These are phyloP conservation scores for Ginglymostoma cirratum DNA, from an alignment of 2,113 vertebrate species.

Conservation along the genomic window DNA sequence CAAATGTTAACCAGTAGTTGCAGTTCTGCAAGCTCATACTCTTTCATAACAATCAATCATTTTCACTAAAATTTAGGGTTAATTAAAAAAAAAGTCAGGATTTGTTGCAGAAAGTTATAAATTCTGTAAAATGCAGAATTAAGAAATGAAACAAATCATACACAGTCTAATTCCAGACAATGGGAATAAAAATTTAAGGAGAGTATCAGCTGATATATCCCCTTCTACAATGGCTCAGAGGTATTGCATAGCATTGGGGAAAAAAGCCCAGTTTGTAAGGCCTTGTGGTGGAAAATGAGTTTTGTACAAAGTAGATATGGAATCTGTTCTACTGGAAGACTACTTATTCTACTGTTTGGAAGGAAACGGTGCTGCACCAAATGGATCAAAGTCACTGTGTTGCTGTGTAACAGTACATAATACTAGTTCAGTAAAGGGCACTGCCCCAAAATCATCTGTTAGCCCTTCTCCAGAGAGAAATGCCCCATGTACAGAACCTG, in stretches of 20 bases:
- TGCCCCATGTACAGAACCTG: conserved; percentile 58
- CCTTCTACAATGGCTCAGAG: conserved; percentile 44
- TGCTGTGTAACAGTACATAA: conserved; percentile 55
- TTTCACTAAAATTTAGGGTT: neutral
- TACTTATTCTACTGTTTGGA: conserved; percentile 73
- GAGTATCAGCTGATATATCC: conserved; percentile 12
- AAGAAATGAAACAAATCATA: neutral
- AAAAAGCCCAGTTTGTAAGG: conserved; percentile 60
- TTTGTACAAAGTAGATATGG: conserved; percentile 22
- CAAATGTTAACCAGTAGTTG: neutral
- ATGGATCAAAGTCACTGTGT: conserved; percentile 80
- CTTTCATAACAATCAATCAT: neutral
- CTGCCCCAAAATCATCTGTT: conserved; percentile 86
- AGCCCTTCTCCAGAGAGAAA: conserved; percentile 53
- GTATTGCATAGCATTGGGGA: conserved; percentile 51
- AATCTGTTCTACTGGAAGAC: conserved; percentile 36
- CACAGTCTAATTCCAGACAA: neutral
- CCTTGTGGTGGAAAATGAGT: conserved; percentile 55
- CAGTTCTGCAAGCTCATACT: conserved; percentile 26
- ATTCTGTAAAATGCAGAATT: conserved; percentile 11
- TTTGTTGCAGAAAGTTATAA: neutral
- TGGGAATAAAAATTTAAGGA: neutral
- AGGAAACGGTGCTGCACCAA: conserved; percentile 92
- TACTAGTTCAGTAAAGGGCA: conserved; percentile 85
- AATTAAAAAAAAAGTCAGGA: conserved; percentile 6